Evolutionary conservation across 1,140 invertebrate genomes (phyloP).

Genomic region (Scaptodrosophila lebanonensis): DNA sequence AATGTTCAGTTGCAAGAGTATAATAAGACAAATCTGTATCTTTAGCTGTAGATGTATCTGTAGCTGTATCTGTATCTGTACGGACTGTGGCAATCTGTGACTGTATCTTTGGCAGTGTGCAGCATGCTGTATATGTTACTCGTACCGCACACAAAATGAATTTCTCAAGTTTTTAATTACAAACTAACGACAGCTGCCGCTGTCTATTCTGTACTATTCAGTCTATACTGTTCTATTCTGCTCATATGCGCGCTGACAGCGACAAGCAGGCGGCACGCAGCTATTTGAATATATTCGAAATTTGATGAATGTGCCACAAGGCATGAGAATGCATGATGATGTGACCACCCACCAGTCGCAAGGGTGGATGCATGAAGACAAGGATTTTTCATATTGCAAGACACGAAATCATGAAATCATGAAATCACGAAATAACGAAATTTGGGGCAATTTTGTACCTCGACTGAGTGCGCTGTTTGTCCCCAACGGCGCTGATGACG

Average conservation of each 20-base stretch:
- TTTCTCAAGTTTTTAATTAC: slow-evolving; percentile 73
- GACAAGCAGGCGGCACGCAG: slow-evolving; percentile 30
- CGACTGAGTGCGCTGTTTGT: slow-evolving; percentile 53
- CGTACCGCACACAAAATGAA: slow-evolving; percentile 49
- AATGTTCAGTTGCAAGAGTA: too few species aligned
- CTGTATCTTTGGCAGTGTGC: slow-evolving; percentile 16
- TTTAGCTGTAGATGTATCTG: slow-evolving; percentile 4
- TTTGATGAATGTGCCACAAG: slow-evolving; percentile 59
- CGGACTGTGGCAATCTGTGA: slow-evolving; percentile 17
- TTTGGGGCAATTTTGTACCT: too few species aligned
- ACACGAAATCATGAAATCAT: too few species aligned
- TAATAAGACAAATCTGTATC: too few species aligned
- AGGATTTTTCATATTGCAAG: too few species aligned
- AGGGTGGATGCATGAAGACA: too few species aligned
- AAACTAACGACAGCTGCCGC: slow-evolving; percentile 75
- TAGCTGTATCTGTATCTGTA: slow-evolving; percentile 23
- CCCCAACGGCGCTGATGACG: slow-evolving; percentile 70
- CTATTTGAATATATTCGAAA: slow-evolving; percentile 49
- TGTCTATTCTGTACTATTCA: slow-evolving; percentile 49
- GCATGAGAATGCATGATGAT: slow-evolving; percentile 1
- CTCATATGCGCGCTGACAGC: slow-evolving; percentile 29
- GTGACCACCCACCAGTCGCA: slow-evolving; percentile 36
- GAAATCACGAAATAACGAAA: too few species aligned
- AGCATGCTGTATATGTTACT: too few species aligned
- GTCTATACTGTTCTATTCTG: too few species aligned